Evolutionary conservation across 37 sponge, comb jelly and placozoan genomes (phyloP), one percentile per base, ranked within the genome.

Genomic region (Ephydatia muelleri): DNA sequence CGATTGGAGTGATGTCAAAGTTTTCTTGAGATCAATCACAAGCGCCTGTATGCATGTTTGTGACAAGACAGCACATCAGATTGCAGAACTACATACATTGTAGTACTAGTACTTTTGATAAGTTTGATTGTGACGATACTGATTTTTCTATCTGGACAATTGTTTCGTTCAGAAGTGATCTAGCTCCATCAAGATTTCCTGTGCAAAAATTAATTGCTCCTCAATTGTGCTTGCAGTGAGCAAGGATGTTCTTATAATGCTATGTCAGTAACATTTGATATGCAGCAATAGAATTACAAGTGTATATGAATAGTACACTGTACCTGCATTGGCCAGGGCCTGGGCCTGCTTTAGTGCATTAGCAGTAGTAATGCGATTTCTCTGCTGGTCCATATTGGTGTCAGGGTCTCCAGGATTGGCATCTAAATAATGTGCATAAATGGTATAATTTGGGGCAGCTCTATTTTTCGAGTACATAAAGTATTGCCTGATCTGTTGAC

Each of bases 341-440:
- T 84, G 88, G 0, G 96, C 96, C 75, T 84, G 70, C 47, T 95
- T 93, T 37, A 95, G 43, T 16, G 86, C 85, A 43, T 28, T 22
- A 39, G 90, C 70, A n/a, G 96, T 86, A 29, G 80, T 68, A 13
- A 95, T 81, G 31, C 96, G 64, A 68, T 89, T 93, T 80, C 88
- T 92, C 84, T 95, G 96, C 3, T 73, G 26, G 49, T 93, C 90
- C 3, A 95, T 85, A 19, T 66, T 37, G 14, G 19, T 48, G 67
- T 87, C 90, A n/a, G 91, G 65, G 3, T 33, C 67, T 38, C 80
- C 28, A 77, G 57, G 23, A 57, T 57, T 11, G 16, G 6, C 57
- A 57, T 57, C 57, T 57, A 13, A 21, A 1, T 84, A 72, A 68
- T 28, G 29, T 68, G 29, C 11, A 68, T 8, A 68, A 5, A 68